Evolutionary conservation across 2,888 invertebrate species (phyloP).

Genomic region (Polyommatus icarus): DNA sequence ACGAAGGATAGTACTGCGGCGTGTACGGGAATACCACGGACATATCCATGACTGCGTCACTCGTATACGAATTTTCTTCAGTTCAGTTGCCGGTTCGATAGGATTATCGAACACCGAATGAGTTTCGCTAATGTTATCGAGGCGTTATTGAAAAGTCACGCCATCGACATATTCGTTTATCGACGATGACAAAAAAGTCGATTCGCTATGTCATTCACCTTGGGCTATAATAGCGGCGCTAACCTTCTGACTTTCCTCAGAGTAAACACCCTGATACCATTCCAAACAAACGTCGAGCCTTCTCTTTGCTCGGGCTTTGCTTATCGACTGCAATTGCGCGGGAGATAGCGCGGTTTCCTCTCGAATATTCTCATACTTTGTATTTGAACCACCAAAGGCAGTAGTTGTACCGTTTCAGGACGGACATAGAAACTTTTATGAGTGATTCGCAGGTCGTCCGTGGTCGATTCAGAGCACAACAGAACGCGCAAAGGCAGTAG

Average conservation of each 20-base stretch:
- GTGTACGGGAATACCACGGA: conserved; percentile 52
- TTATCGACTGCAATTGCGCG: conserved; percentile 41
- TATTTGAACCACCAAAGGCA: conserved; percentile 74
- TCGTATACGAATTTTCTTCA: conserved; percentile 39
- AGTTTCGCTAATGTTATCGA: background rate
- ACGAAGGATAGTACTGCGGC: conserved; percentile 56
- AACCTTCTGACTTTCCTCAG: conserved; percentile 50
- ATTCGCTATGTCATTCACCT: conserved; percentile 26
- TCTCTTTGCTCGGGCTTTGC: conserved; percentile 48
- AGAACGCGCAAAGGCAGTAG: conserved; percentile 63
- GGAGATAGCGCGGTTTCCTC: conserved; percentile 33
- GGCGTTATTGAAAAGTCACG: background rate
- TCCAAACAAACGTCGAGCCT: conserved; percentile 50
- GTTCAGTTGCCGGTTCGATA: background rate
- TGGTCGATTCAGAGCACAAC: conserved; percentile 61
- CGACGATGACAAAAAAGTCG: conserved; percentile 6
- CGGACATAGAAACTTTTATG: conserved; percentile 64
- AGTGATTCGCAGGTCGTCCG: conserved; percentile 64
- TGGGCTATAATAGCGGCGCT: conserved; percentile 34
- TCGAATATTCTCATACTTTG: conserved; percentile 45
- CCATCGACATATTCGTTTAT: background rate
- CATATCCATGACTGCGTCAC: conserved; percentile 54
- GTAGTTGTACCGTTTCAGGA: conserved; percentile 71
- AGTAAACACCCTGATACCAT: conserved; percentile 42
- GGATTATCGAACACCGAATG: background rate